These are phyloP conservation scores for Poeciliopsis occidentalis DNA, from an alignment of 2,113 vertebrate genomes.

Conservation along the genomic window DNA sequence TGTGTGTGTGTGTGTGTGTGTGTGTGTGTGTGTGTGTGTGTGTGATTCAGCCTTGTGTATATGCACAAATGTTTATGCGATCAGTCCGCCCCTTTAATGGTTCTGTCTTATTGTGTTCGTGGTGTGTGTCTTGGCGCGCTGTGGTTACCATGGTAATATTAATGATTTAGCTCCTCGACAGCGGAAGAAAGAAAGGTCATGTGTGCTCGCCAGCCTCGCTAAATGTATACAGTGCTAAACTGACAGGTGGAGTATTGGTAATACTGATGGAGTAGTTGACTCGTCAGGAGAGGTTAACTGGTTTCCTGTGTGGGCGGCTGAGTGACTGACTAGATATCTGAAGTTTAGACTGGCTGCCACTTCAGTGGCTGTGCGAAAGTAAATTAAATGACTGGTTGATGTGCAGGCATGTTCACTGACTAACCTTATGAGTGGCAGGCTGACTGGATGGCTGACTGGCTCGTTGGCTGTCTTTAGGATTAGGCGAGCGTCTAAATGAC, in stretches of 20 bases:
- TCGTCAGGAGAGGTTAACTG: conserved; percentile 71
- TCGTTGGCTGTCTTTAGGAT: conserved; percentile 60
- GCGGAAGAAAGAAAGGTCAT: conserved; percentile 76
- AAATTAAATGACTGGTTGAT: conserved; percentile 47
- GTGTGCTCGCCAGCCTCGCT: conserved; percentile 64
- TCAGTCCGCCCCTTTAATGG: conserved; percentile 85
- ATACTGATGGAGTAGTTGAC: conserved; percentile 54
- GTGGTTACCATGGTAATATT: conserved; percentile 75
- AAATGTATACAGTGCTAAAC: conserved; percentile 62
- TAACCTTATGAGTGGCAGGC: conserved; percentile 50
- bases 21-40: conserved; percentile 82
- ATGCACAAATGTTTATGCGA: conserved; percentile 76
- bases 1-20: too few relatives aligned
- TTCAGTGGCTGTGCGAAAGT: conserved; percentile 32
- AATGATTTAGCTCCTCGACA: conserved; percentile 65
- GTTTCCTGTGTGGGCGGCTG: conserved; percentile 58
- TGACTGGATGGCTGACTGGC: conserved; percentile 48
- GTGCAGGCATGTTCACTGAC: conserved; percentile 48
- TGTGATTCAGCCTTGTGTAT: conserved; percentile 82
- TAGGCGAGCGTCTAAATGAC: conserved; percentile 50
- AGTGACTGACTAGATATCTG: conserved; percentile 64
- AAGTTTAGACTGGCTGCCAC: conserved; percentile 42
- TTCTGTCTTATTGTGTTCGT: conserved; percentile 88
- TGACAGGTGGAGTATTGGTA: conserved; percentile 60
- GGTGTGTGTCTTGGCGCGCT: conserved; percentile 85